phyloP scores from a whole-genome alignment of 2,113 vertebrate species.

The Rana temporaria region DNA sequence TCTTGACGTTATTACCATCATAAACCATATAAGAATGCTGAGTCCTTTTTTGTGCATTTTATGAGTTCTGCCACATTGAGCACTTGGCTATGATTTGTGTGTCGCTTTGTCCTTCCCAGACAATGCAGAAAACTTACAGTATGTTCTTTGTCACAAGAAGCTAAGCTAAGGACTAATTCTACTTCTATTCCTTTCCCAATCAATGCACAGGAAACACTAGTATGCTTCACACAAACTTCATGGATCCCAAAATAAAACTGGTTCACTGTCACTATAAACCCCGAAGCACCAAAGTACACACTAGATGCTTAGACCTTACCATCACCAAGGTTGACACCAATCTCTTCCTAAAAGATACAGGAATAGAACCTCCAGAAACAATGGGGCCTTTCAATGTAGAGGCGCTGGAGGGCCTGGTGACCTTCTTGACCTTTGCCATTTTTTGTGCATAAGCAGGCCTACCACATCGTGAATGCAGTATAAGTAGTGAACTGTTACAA shows the following conservation, averaged over 20 bases:
- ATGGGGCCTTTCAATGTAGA: neutral
- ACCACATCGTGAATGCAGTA: neutral
- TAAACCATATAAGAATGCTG: constrained; percentile 34
- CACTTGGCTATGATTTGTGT: constrained; percentile 19
- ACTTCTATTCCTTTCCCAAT: neutral
- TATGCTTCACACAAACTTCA: neutral
- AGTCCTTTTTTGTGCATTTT: constrained; percentile 21
- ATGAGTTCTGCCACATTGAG: neutral
- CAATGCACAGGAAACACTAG: neutral
- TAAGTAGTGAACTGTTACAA: neutral
- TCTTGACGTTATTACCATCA: constrained; percentile 28
- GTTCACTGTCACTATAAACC: neutral
- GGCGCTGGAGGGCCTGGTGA: neutral
- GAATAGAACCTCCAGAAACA: neutral
- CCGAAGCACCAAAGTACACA: neutral
- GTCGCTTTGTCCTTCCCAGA: constrained; percentile 29
- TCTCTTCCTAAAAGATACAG: neutral
- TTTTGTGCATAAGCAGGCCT: neutral
- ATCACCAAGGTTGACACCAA: neutral
- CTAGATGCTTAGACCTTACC: neutral
- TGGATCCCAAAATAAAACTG: neutral
- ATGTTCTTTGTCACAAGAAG: constrained; percentile 6
- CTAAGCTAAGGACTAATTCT: neutral
- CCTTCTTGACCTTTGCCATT: constrained; percentile 8
- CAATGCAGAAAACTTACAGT: constrained; percentile 24